Conservation (phyloP, 2,888 invertebrate genomes). For the Macaria notata region DNA sequence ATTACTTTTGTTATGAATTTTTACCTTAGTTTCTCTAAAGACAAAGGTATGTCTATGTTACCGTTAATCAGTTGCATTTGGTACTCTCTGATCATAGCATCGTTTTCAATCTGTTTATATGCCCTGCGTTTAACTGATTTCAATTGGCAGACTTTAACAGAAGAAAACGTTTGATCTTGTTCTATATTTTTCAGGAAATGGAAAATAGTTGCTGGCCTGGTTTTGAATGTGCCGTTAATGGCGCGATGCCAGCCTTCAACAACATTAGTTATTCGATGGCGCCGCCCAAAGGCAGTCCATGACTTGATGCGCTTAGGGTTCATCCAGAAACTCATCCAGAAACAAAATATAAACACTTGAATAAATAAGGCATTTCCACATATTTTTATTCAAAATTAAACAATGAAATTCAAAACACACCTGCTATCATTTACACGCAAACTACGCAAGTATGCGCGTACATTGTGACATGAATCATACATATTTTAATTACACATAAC, state of each 20-base stretch:
- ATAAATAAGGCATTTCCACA: too few relatives aligned
- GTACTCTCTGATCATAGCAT: slow-evolving; percentile 18
- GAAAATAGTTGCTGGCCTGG: slow-evolving; percentile 10
- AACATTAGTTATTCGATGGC: background rate
- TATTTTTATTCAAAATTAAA: too few relatives aligned
- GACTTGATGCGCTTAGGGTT: slow-evolving; percentile 2
- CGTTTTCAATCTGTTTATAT: slow-evolving; percentile 17
- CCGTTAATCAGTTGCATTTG: slow-evolving; percentile 16
- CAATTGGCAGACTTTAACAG: slow-evolving; percentile 16
- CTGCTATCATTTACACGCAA: too few relatives aligned
- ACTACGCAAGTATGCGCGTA: too few relatives aligned
- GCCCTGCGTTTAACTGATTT: slow-evolving; percentile 17
- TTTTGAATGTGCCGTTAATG: slow-evolving; percentile 7
- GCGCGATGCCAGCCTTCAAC: background rate
- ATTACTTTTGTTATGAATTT: too few relatives aligned
- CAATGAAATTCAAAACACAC: too few relatives aligned
- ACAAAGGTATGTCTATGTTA: slow-evolving; percentile 10
- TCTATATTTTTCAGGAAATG: slow-evolving; percentile 12
- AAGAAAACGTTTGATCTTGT: slow-evolving; percentile 1
- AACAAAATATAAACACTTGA: too few relatives aligned
- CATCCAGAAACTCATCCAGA: slow-evolving; percentile 12
- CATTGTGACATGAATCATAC: too few relatives aligned
- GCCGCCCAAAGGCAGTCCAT: slow-evolving; percentile 12
- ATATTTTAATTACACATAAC: too few relatives aligned
- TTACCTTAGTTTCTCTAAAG: slow-evolving; percentile 11